phyloP scores from a whole-genome alignment of 2,113 vertebrate genomes.

The Columbina picui region DNA sequence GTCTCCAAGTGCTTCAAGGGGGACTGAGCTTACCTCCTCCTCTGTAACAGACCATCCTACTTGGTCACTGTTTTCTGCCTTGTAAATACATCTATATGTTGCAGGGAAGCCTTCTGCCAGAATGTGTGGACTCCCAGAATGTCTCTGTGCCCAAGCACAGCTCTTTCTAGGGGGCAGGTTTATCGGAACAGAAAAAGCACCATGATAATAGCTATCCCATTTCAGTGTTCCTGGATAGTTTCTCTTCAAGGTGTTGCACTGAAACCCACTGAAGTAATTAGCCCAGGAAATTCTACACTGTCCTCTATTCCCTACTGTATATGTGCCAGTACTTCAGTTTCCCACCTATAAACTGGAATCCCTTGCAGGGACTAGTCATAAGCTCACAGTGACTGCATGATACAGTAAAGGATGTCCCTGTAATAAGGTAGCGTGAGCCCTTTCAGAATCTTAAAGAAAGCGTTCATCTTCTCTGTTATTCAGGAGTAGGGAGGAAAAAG shows the following conservation, averaged over 20 bases:
- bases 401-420: background rate
- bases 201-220: background rate
- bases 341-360: background rate
- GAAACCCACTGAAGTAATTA: background rate
- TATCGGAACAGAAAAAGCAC: background rate
- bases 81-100: background rate
- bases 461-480: background rate
- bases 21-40: background rate
- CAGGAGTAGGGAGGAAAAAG: background rate
- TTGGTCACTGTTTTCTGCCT: background rate
- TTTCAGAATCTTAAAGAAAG: background rate
- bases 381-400: background rate
- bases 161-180: background rate
- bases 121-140: background rate
- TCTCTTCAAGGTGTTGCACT: background rate
- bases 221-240: background rate
- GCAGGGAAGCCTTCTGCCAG: background rate
- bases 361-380: background rate
- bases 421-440: background rate
- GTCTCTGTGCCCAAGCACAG: background rate
- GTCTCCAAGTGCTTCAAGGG: background rate
- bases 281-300: background rate
- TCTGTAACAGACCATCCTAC: background rate
- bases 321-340: background rate
- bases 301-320: background rate